Evolutionary conservation across 2,797 vertebrate genomes (phyloP).

Genomic region (Sparidentex hasta): DNA sequence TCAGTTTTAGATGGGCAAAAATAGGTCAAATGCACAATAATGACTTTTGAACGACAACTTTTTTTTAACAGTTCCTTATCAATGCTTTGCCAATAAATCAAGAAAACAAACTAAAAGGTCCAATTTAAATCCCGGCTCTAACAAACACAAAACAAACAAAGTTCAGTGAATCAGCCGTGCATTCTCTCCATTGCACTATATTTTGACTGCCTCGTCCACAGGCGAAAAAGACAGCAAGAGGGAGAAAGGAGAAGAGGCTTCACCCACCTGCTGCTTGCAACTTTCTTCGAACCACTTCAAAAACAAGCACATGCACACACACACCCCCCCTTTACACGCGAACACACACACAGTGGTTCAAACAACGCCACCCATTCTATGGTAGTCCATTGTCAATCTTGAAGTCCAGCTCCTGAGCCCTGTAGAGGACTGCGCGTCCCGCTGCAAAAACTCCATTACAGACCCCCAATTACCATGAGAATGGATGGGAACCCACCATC

Average conservation of each 20-base stretch:
- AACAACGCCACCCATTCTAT: conserved; percentile 60
- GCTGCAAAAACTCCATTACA: conserved; percentile 75
- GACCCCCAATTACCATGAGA: conserved; percentile 85
- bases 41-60: neutral
- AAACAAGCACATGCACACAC: conserved; percentile 27
- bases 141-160: neutral
- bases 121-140: neutral
- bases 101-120: neutral
- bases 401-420: conserved; percentile 65
- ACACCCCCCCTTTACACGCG: conserved; percentile 16
- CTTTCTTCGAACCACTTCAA: conserved; percentile 66
- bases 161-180: neutral
- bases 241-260: conserved; percentile 37
- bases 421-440: conserved; percentile 52
- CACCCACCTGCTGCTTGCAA: conserved; percentile 76
- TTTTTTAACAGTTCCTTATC: neutral
- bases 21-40: neutral
- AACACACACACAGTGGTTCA: conserved; percentile 36
- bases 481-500: conserved; percentile 82
- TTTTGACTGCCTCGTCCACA: neutral
- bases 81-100: neutral
- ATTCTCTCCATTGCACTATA: neutral
- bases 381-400: conserved; percentile 69
- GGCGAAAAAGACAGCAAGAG: neutral
- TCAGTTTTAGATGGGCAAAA: neutral